Base-by-base conservation (phyloP, 2,797 vertebrate species). In the Gobio occitaniae region DNA sequence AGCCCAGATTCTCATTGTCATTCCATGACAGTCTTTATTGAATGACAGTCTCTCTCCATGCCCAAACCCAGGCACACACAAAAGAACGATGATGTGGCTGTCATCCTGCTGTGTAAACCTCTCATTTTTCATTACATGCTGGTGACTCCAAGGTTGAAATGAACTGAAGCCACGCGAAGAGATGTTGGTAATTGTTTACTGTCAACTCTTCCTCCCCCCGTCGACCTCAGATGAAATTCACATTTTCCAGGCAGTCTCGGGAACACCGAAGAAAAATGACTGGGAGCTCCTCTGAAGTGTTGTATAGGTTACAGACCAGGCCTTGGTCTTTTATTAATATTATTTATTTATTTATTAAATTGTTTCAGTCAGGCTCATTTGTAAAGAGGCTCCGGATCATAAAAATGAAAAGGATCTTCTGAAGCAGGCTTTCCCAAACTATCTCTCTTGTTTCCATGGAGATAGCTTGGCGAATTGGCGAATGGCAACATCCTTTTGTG, bases 391-490 rank as follows among this genome's bases (percentile, higher is more conserved):
- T 32, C 76, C 68, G 29, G 52, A 36, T 19, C 59, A 25, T 7
- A 16, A 2, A 38, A 21, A 77, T 54, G n/a, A 78, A 41, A 72
- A 47, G 10, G 11, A n/a, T 72, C 19, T 21, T 61, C 83, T 21
- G 4, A 29, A n/a, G 69, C 25, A 2, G 70, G 32, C n/a, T 59
- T 78, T 32, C 44, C 56, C 56, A 85, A 52, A 7, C 7, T 2
- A 56, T 29, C 21, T 41, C 15, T 29, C 41, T 79, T n/a, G 84
- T 85, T 80, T 85, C 84, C 78, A 85, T 56, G 72, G 84, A 66
- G 84, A 80, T n/a, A 47, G 44, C 56, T 75, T 80, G 69, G 10
- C n/a, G n/a, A n/a, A n/a, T n/a, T n/a, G n/a, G n/a, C n/a, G 7
- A 54, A 74, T 72, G 29, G 69, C 68, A 70, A 56, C 25, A 63